A percentile compares a stretch with the other conserved stretches of the same genome.
Conservation (phyloP, 2,113 vertebrate species). For the Mustela nigripes region DNA sequence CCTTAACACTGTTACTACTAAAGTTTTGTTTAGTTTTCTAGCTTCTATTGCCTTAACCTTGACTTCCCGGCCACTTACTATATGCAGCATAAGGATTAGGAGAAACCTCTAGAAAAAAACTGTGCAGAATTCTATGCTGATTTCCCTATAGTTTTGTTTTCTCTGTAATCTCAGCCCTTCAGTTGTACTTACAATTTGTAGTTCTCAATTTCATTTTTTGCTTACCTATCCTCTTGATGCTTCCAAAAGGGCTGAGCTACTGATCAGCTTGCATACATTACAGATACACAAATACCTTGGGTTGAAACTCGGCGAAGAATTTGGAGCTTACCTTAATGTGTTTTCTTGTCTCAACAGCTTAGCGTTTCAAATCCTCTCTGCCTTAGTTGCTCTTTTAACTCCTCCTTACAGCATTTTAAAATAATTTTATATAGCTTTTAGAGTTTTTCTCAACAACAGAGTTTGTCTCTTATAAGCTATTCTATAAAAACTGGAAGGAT, state of each 20-base stretch:
- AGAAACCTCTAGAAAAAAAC: neutral
- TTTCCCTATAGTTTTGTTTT: neutral
- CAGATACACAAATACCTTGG: neutral
- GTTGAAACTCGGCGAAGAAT: conserved; percentile 22
- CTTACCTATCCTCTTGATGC: neutral
- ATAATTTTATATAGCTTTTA: neutral
- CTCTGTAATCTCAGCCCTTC: neutral
- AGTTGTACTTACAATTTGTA: neutral
- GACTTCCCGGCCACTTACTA: neutral
- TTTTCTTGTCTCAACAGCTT: neutral
- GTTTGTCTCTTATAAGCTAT: neutral
- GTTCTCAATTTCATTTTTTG: neutral
- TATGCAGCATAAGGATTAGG: neutral
- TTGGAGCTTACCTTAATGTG: neutral
- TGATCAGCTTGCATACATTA: neutral
- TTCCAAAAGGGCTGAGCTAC: neutral
- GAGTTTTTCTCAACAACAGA: neutral
- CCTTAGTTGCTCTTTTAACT: neutral
- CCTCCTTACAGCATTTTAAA: neutral
- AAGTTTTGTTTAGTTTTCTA: neutral
- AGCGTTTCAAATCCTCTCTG: neutral
- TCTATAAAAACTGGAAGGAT: neutral
- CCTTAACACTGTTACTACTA: neutral
- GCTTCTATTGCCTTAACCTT: neutral
- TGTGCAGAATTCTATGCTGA: neutral